phyloP scores from a whole-genome alignment of 2,888 invertebrate species.

The Dasysyrphus tricinctus region DNA sequence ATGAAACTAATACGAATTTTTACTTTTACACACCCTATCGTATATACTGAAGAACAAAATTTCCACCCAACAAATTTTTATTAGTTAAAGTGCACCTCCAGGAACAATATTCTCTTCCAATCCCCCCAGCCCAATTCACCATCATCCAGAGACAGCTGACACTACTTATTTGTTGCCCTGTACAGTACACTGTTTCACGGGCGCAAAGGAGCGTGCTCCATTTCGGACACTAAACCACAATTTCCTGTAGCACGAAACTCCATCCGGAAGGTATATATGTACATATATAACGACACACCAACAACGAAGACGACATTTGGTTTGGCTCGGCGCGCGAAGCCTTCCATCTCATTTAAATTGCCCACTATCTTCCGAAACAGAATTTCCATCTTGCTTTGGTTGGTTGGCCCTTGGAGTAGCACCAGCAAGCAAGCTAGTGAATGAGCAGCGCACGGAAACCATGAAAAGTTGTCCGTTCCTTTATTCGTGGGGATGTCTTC shows the following conservation, averaged over 20 bases:
- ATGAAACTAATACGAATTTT: not conserved
- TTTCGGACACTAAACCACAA: conserved; percentile 75
- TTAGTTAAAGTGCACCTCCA: conserved; percentile 67
- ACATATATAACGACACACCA: conserved; percentile 30
- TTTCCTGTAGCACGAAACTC: conserved; percentile 74
- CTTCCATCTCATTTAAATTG: conserved; percentile 70
- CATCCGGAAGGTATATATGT: conserved; percentile 62
- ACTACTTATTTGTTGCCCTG: conserved; percentile 54
- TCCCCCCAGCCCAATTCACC: conserved; percentile 18
- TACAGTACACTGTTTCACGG: not conserved
- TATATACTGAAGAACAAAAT: not conserved
- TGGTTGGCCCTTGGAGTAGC: conserved; percentile 1
- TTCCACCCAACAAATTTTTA: conserved; percentile 25
- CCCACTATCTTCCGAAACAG: conserved; percentile 74
- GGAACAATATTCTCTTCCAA: conserved; percentile 42
- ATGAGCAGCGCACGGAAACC: conserved; percentile 45
- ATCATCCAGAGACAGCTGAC: conserved; percentile 59
- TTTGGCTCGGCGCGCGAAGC: conserved; percentile 7
- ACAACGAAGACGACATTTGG: conserved; percentile 1
- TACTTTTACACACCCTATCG: conserved; percentile 1
- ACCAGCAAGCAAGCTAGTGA: conserved; percentile 17
- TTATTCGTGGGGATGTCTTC: conserved; percentile 15
- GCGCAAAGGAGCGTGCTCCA: conserved; percentile 58
- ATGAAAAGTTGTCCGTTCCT: conserved; percentile 66
- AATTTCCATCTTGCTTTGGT: conserved; percentile 57